Base-by-base conservation (phyloP, 2,113 vertebrate species). In the Tragelaphus strepsiceros region DNA sequence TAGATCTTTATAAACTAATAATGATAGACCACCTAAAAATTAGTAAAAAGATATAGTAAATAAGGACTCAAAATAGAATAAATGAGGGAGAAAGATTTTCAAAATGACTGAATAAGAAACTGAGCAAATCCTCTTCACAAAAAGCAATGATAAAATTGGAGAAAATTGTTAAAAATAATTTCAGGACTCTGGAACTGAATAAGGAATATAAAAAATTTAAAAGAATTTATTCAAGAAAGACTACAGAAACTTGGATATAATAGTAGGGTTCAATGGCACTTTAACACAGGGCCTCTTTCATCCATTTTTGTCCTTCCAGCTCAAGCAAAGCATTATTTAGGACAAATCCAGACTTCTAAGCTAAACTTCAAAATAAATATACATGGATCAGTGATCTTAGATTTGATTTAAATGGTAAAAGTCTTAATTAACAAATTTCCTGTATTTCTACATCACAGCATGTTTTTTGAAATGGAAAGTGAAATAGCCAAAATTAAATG, bases 401-500 rank as follows among this genome's bases (percentile, higher is more conserved):
- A 94, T 3, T 93, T 96, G 10, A 56, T 56, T 83, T 83, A 83
- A 83, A 26, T 56, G 81, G 21, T 83, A 26, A 83, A 83, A 26
- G 14, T 56, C 53, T 56, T 83, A 83, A 56, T 56, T 83, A 83
- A 56, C 12, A 32, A 54, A 84, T 88, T 51, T 59, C 26, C 13
- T 78, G 3, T 78, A 46, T 67, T 87, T 92, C 11, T 90, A 35
- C 4, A 71, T 83, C 6, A 90, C 87, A 62, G 56, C 22, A 28
- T 71, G 21, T 1, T 86, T 39, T 85, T 43, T 64, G 53, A 56
- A 54, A 32, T 53, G n/a, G 26, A 90, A 81, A 7, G 32, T 39
- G 85, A 91, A 90, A 82, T 81, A 81, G 59, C 90, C 54, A 92
- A 94, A 87, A 64, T 88, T 61, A 94, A 93, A 86, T 51, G n/a